phyloP scores from a whole-genome alignment of 2,113 vertebrate species.

The Silurus glanis region DNA sequence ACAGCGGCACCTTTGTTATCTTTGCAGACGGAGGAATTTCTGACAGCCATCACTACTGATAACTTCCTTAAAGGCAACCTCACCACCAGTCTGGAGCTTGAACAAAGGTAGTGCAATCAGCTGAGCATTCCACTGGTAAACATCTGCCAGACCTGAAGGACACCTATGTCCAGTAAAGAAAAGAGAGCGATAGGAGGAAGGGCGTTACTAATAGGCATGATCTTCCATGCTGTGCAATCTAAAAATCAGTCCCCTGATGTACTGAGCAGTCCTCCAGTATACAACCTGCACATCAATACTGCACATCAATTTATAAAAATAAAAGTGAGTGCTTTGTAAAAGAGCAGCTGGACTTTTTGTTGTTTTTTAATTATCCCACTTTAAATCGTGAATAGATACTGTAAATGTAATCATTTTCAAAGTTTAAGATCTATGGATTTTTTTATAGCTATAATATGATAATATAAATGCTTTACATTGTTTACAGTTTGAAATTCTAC shows the following conservation, averaged over 20 bases:
- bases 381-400: neutral
- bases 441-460: neutral
- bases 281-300: too few species aligned
- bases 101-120: too few species aligned
- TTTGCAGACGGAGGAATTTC: neutral
- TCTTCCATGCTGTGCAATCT: neutral
- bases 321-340: too few species aligned
- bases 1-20: neutral
- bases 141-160: too few species aligned
- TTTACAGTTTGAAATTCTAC: neutral
- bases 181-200: too few species aligned
- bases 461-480: neutral
- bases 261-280: neutral
- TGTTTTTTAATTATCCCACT: too few species aligned
- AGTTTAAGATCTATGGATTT: neutral
- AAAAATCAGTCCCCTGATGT: neutral
- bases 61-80: neutral
- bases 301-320: too few species aligned
- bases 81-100: too few species aligned
- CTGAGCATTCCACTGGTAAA: too few species aligned
- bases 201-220: neutral
- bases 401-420: neutral
- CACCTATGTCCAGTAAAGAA: too few species aligned
- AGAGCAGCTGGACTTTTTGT: neutral
- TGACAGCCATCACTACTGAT: neutral